Conservation (phyloP, 2,888 invertebrate species). For the Prenolepis imparis region DNA sequence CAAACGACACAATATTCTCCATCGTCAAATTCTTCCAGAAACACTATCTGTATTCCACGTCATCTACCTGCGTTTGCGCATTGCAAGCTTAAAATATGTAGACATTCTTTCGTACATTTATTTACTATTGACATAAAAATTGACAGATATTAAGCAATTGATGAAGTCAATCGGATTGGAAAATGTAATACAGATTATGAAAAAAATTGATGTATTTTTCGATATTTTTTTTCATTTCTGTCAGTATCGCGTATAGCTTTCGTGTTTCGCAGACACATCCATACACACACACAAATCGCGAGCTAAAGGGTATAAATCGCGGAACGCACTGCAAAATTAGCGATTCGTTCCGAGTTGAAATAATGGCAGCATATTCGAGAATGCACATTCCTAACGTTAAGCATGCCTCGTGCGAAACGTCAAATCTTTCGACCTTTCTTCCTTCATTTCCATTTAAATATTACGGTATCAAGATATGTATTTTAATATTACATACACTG, state of each 20-base stretch:
- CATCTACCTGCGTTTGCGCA: background rate
- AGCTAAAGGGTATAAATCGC: conserved; percentile 44
- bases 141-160: background rate
- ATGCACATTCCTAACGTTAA: conserved; percentile 49
- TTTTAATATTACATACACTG: too few species aligned
- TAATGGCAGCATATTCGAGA: conserved; percentile 58
- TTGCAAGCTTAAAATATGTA: background rate
- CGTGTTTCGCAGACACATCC: conserved; percentile 16
- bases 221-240: conserved; percentile 6
- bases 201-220: conserved; percentile 27
- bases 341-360: conserved; percentile 66
- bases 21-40: background rate
- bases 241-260: conserved; percentile 12
- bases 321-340: conserved; percentile 68
- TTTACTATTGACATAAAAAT: background rate
- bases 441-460: conserved; percentile 4
- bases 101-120: background rate
- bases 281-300: conserved; percentile 53
- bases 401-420: conserved; percentile 17
- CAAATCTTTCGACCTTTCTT: conserved; percentile 36
- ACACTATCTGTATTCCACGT: background rate
- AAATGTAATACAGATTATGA: background rate
- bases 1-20: conserved; percentile 42
- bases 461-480: background rate
- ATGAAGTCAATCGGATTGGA: background rate